These are phyloP conservation scores for Characodon lateralis DNA, from an alignment of 2,797 vertebrate genomes.

Conservation along the genomic window DNA sequence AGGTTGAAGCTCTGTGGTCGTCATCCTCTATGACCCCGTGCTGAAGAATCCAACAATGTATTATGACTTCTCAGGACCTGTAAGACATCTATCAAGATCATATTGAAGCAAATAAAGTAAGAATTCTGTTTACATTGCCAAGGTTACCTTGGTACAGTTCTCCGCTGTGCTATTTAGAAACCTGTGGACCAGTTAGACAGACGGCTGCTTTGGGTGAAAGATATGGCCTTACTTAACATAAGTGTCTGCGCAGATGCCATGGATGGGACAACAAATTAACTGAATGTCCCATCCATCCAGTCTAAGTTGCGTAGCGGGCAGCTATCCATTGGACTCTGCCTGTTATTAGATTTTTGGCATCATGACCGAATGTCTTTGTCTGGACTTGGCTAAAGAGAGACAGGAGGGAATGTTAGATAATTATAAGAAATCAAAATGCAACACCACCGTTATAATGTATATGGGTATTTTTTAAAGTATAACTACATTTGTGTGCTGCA, in stretches of 20 bases:
- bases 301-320: conserved; percentile 1
- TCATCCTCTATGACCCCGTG: conserved; percentile 6
- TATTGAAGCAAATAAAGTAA: neutral
- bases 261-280: conserved; percentile 23
- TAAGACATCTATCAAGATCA: neutral
- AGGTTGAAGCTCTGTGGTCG: conserved; percentile 3
- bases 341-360: conserved; percentile 43
- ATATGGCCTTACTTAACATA: conserved; percentile 47
- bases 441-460: conserved; percentile 43
- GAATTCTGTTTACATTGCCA: neutral
- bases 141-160: neutral
- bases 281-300: conserved; percentile 29
- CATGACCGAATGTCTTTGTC: conserved; percentile 14
- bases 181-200: conserved; percentile 3
- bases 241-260: conserved; percentile 27
- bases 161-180: neutral
- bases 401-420: conserved; percentile 27
- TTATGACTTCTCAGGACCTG: neutral
- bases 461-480: conserved; percentile 10
- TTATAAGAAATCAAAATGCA: conserved; percentile 50
- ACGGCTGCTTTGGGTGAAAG: conserved; percentile 18
- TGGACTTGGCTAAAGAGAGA: conserved; percentile 4
- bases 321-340: conserved; percentile 32
- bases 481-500: conserved; percentile 16
- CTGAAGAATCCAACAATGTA: neutral